Evolutionary conservation across 2,888 invertebrate genomes (phyloP).

Genomic region (Masnerella sp.): DNA sequence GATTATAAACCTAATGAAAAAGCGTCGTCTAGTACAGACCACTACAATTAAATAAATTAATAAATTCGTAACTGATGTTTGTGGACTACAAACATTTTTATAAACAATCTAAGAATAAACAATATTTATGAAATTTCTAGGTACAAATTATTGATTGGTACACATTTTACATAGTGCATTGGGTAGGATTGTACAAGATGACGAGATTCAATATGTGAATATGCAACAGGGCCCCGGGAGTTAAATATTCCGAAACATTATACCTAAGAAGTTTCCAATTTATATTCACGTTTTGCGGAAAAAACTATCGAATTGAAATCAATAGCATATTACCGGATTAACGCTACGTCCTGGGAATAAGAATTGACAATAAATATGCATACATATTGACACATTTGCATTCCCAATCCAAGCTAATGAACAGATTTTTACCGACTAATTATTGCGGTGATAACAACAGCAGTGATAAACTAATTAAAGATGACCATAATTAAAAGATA

Average conservation of each 20-base stretch:
- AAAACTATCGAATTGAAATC: background rate
- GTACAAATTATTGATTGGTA: too few species aligned
- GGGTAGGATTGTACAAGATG: background rate
- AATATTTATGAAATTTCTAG: too few species aligned
- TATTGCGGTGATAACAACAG: background rate
- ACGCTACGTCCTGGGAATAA: background rate
- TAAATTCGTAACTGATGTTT: too few species aligned
- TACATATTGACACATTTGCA: background rate
- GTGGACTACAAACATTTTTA: too few species aligned
- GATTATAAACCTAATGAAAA: too few species aligned
- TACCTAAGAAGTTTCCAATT: background rate
- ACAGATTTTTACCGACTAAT: background rate
- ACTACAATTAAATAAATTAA: too few species aligned
- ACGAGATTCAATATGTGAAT: background rate
- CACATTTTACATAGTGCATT: too few species aligned
- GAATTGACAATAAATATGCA: background rate
- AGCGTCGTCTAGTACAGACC: too few species aligned
- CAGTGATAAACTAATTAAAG: too few species aligned
- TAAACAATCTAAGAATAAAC: too few species aligned
- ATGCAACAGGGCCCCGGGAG: background rate
- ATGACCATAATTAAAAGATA: too few species aligned
- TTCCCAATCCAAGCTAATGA: background rate
- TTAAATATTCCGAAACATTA: slow-evolving; percentile 1
- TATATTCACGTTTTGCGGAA: background rate
- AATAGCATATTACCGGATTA: slow-evolving; percentile 1